These are phyloP conservation scores for Parnassius mnemosyne DNA, from an alignment of 2,888 invertebrate genomes.

Conservation along the genomic window DNA sequence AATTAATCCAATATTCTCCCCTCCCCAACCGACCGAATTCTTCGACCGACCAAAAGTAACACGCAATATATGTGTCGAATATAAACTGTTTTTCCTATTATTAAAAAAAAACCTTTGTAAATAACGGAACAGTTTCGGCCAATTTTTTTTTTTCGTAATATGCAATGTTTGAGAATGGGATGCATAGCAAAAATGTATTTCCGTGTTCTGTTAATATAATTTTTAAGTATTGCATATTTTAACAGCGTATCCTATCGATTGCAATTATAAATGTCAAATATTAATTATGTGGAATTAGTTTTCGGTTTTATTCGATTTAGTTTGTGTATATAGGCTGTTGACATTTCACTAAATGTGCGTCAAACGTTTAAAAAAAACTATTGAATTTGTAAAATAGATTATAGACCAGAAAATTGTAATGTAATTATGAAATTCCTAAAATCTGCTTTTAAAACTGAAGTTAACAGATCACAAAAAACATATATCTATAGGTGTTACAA, in stretches of 20 bases:
- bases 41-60: neutral
- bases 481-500: no score
- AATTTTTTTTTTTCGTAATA: neutral
- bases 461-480: no score
- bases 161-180: neutral
- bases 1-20: no score
- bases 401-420: no score
- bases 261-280: neutral
- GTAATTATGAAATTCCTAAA: no score
- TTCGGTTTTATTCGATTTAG: neutral
- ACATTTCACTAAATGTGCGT: neutral
- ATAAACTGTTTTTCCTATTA: neutral
- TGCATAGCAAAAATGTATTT: neutral
- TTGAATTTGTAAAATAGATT: neutral
- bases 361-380: neutral
- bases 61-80: neutral
- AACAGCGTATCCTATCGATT: neutral
- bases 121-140: neutral
- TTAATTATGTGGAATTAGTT: neutral
- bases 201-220: no score
- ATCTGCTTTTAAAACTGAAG: no score
- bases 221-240: no score
- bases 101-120: neutral
- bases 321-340: constrained; percentile 10
- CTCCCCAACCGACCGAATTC: neutral